phyloP scores from a whole-genome alignment of 1,140 invertebrate species.

The Halesus radiatus region DNA sequence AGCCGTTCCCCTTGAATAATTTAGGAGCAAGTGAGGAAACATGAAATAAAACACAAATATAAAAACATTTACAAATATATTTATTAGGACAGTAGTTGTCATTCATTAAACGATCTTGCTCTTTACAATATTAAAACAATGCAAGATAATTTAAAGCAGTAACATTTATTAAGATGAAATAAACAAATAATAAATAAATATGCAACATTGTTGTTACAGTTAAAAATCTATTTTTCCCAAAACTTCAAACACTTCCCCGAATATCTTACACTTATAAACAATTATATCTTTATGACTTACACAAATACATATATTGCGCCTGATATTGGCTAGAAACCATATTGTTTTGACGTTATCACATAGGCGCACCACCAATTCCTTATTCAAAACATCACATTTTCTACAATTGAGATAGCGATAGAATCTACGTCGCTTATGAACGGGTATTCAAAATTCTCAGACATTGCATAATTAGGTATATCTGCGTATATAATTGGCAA shows the following conservation, averaged over 20 bases:
- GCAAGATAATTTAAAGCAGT: conserved; percentile 49
- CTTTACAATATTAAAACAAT: conserved; percentile 47
- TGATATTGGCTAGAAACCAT: background rate
- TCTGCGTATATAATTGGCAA: no score
- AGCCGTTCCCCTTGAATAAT: no score
- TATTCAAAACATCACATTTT: no score
- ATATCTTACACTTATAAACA: no score
- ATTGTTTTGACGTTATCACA: conserved; percentile 12
- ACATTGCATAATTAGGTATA: background rate
- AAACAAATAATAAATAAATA: conserved; percentile 43
- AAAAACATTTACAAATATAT: conserved; percentile 57
- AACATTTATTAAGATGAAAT: conserved; percentile 46
- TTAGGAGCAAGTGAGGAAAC: background rate
- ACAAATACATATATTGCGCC: no score
- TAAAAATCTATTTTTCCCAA: background rate
- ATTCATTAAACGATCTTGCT: conserved; percentile 49
- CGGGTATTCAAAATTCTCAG: background rate
- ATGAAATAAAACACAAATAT: conserved; percentile 15
- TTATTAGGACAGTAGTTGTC: conserved; percentile 47
- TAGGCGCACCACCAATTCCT: no score
- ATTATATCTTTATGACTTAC: no score
- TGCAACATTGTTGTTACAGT: conserved; percentile 14
- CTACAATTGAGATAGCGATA: no score
- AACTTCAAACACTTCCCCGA: background rate
- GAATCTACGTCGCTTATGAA: no score